A percentile compares a stretch with the other conserved stretches of the same genome.
These are phyloP conservation scores for Ptilodon capucinus DNA, from an alignment of 2,888 invertebrate genomes.

Conservation along the genomic window DNA sequence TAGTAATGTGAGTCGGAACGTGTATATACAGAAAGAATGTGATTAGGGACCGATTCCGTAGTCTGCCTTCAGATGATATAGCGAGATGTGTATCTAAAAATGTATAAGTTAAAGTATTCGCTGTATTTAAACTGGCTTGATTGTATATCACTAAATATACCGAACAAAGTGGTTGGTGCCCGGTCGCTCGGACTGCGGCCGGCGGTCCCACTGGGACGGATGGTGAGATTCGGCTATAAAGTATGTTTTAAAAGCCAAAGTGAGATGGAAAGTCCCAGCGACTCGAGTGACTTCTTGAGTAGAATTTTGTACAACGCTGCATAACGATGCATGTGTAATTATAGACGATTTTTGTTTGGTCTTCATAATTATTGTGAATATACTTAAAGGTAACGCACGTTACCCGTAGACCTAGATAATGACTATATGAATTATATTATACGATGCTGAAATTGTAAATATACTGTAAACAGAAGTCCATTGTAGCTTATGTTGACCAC, in stretches of 20 bases:
- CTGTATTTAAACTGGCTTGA: conserved; percentile 75
- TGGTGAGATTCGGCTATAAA: conserved; percentile 46
- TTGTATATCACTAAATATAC: conserved; percentile 62
- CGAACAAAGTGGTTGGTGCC: conserved; percentile 69
- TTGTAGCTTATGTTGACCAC: conserved; percentile 82
- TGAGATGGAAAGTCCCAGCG: conserved; percentile 48
- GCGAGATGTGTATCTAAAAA: conserved; percentile 50
- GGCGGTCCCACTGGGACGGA: conserved; percentile 28
- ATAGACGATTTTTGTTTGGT: conserved; percentile 71
- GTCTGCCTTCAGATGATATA: conserved; percentile 46
- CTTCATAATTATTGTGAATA: conserved; percentile 79
- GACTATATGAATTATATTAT: conserved; percentile 69
- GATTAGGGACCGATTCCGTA: conserved; percentile 52
- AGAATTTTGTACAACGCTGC: conserved; percentile 78
- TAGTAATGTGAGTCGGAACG: conserved; percentile 68
- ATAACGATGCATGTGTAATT: conserved; percentile 64
- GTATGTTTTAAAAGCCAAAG: conserved; percentile 47
- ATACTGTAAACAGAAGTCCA: conserved; percentile 80
- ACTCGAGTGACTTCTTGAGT: conserved; percentile 57
- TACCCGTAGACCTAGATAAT: conserved; percentile 65
- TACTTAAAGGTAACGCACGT: conserved; percentile 33
- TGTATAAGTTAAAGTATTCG: conserved; percentile 67
- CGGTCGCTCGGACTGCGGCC: conserved; percentile 29
- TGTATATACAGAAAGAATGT: conserved; percentile 74
- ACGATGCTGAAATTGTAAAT: conserved; percentile 79